Percentiles rank a stretch among this genome's conserved stretches.
phyloP scores from a whole-genome alignment of 1,140 invertebrate species.

The Agraylea sexmaculata region DNA sequence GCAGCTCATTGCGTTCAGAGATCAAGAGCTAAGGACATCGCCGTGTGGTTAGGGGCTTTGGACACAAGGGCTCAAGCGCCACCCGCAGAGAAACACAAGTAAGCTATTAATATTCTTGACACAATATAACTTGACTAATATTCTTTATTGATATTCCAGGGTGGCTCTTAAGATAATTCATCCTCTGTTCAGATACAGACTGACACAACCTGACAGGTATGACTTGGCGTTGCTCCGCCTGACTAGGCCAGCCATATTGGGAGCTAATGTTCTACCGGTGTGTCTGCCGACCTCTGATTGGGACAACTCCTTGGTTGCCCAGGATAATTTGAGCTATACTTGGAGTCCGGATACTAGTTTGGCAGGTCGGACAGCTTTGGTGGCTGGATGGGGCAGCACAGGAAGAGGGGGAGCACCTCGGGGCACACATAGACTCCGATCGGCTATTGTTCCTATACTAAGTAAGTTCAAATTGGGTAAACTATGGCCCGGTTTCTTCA shows the following conservation, averaged over 20 bases:
- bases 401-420: slow-evolving; percentile 58
- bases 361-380: slow-evolving; percentile 50
- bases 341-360: slow-evolving; percentile 6
- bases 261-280: slow-evolving; percentile 65
- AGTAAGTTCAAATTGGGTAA: too few species aligned
- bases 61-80: slow-evolving; percentile 62
- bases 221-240: slow-evolving; percentile 73
- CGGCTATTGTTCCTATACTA: slow-evolving; percentile 66
- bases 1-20: slow-evolving; percentile 67
- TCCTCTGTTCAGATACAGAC: slow-evolving; percentile 66
- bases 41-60: slow-evolving; percentile 66
- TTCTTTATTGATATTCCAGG: slow-evolving; percentile 27
- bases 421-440: slow-evolving; percentile 67
- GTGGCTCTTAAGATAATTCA: slow-evolving; percentile 65
- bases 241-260: slow-evolving; percentile 49
- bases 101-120: too few species aligned
- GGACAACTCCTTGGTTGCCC: slow-evolving; percentile 36
- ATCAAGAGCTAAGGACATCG: slow-evolving; percentile 59
- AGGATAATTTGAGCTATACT: slow-evolving; percentile 1
- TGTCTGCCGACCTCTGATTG: slow-evolving; percentile 57
- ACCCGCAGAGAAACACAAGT: slow-evolving; percentile 55
- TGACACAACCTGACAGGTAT: slow-evolving; percentile 70
- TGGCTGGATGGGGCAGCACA: slow-evolving; percentile 82
- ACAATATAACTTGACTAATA: too few species aligned
- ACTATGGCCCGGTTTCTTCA: too few species aligned